Percentiles rank a stretch among this genome's conserved stretches.
Evolutionary conservation across 2,888 invertebrate genomes (phyloP).

Genomic region (Amiota mariae): DNA sequence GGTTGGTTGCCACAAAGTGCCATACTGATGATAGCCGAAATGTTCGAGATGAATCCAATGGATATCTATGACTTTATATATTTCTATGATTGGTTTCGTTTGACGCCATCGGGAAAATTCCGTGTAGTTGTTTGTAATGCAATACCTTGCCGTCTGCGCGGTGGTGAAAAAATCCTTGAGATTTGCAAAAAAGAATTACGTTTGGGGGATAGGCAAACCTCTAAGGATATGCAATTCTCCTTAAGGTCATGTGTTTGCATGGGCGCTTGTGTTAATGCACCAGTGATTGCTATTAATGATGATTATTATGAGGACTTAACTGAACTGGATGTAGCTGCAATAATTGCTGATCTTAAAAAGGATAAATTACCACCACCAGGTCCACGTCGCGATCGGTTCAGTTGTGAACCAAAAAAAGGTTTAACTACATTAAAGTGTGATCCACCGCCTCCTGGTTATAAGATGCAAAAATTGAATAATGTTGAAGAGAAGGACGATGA

Average conservation of each 20-base stretch:
- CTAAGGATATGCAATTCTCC: slow-evolving; percentile 53
- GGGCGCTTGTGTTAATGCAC: slow-evolving; percentile 54
- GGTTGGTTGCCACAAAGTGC: slow-evolving; percentile 58
- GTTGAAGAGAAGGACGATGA: background rate
- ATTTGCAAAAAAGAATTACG: slow-evolving; percentile 38
- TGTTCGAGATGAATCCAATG: slow-evolving; percentile 44
- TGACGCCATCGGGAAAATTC: slow-evolving; percentile 49
- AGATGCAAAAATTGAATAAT: slow-evolving; percentile 9
- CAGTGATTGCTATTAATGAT: slow-evolving; percentile 51
- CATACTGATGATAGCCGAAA: slow-evolving; percentile 43
- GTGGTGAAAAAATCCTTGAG: slow-evolving; percentile 37
- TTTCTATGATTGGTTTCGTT: slow-evolving; percentile 51
- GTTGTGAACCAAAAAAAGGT: slow-evolving; percentile 46
- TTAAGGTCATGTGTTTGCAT: slow-evolving; percentile 40
- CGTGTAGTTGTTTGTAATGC: slow-evolving; percentile 47
- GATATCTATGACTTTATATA: slow-evolving; percentile 47
- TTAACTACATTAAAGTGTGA: slow-evolving; percentile 36
- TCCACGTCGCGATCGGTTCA: slow-evolving; percentile 39
- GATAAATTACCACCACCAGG: slow-evolving; percentile 42
- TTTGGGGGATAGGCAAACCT: slow-evolving; percentile 42
- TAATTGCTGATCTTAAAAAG: slow-evolving; percentile 34
- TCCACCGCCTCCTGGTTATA: slow-evolving; percentile 45
- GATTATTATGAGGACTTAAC: slow-evolving; percentile 49
- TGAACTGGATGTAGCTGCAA: slow-evolving; percentile 24
- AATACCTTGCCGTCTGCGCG: slow-evolving; percentile 48